Percentiles rank a stretch among this genome's conserved stretches.
Evolutionary conservation across 2,888 invertebrate genomes (phyloP).

Genomic region (Macaria notata): DNA sequence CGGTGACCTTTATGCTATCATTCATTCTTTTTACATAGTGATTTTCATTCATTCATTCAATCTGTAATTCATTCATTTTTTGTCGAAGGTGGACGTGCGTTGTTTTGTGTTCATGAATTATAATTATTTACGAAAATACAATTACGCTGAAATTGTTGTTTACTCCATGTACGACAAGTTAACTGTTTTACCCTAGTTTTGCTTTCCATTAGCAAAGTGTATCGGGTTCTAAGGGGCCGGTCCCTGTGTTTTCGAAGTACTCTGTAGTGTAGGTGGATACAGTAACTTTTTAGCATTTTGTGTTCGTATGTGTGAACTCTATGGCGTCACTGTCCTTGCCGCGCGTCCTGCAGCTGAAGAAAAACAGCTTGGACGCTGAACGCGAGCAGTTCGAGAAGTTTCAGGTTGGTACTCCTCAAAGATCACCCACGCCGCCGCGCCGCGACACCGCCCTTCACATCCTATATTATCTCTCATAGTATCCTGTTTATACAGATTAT

Average conservation of each 20-base stretch:
- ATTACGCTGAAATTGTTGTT: background rate
- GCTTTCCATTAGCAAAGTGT: too few relatives aligned
- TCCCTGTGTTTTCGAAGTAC: slow-evolving; percentile 24
- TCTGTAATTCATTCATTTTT: slow-evolving; percentile 14
- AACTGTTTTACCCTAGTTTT: too few relatives aligned
- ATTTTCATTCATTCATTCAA: background rate
- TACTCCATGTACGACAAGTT: too few relatives aligned
- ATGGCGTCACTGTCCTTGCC: slow-evolving; percentile 90
- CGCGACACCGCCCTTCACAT: background rate
- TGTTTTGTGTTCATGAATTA: slow-evolving; percentile 8
- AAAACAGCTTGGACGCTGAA: slow-evolving; percentile 89
- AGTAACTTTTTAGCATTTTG: slow-evolving; percentile 44
- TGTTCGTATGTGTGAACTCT: slow-evolving; percentile 61
- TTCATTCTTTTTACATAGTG: background rate
- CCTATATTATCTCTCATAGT: too few relatives aligned
- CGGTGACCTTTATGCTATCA: background rate
- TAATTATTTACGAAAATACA: slow-evolving; percentile 14
- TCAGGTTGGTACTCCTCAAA: slow-evolving; percentile 82
- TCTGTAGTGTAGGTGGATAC: slow-evolving; percentile 10
- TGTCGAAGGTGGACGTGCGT: slow-evolving; percentile 15
- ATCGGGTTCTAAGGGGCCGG: background rate
- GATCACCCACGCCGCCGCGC: background rate
- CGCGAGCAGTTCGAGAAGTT: slow-evolving; percentile 92
- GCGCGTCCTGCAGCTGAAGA: slow-evolving; percentile 87
- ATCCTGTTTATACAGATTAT: too few relatives aligned